phyloP scores from a whole-genome alignment of 2,113 vertebrate genomes.

The Platichthys stellatus region DNA sequence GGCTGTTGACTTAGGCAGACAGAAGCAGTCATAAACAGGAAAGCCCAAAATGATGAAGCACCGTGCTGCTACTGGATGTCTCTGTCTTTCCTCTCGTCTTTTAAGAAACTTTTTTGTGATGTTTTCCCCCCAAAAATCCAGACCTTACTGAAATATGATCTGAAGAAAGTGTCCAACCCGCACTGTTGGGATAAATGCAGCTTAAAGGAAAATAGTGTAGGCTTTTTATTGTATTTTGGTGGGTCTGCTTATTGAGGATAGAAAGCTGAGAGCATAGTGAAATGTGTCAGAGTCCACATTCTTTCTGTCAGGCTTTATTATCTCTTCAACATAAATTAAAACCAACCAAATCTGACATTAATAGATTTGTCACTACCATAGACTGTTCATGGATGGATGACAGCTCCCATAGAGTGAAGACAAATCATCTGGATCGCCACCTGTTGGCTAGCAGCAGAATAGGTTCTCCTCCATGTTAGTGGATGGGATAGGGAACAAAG shows the following conservation, averaged over 20 bases:
- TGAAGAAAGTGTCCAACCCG: not conserved
- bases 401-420: no score
- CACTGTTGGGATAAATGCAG: not conserved
- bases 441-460: no score
- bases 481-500: no score
- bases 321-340: not conserved
- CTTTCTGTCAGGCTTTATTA: not conserved
- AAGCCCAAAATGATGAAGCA: slow-evolving; percentile 61
- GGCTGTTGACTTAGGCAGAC: slow-evolving; percentile 63
- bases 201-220: not conserved
- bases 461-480: no score
- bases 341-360: not conserved
- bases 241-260: not conserved
- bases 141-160: not conserved
- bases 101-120: not conserved
- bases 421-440: no score
- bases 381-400: no score
- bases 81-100: slow-evolving; percentile 6
- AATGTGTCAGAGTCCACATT: not conserved
- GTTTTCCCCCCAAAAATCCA: not conserved
- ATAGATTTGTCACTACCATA: not conserved
- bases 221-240: not conserved
- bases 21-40: slow-evolving; percentile 71
- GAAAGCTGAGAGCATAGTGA: not conserved
- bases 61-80: slow-evolving; percentile 29